phyloP scores from a whole-genome alignment of 2,797 vertebrate species.

The Brachymystax lenok region DNA sequence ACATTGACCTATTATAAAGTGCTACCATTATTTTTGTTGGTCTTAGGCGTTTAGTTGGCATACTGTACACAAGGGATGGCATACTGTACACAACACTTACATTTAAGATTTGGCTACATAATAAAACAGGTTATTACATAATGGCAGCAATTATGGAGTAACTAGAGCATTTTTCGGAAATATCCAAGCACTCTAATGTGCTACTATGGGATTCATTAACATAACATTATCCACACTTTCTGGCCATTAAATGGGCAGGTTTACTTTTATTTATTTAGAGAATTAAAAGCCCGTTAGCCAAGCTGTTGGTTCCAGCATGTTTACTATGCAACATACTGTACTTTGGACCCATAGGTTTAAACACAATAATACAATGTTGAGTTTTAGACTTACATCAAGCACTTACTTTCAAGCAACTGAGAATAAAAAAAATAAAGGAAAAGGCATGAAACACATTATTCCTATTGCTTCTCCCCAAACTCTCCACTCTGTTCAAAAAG shows the following conservation, averaged over 20 bases:
- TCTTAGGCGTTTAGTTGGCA: no score
- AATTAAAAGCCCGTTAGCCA: not conserved
- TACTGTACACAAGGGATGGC: no score
- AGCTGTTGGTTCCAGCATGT: not conserved
- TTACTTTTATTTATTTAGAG: not conserved
- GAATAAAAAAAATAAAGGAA: not conserved
- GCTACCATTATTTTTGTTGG: no score
- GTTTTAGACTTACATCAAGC: not conserved
- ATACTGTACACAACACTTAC: no score
- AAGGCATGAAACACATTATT: not conserved
- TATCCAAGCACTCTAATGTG: not conserved
- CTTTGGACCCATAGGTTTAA: not conserved
- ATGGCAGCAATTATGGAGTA: not conserved
- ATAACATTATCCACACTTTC: not conserved
- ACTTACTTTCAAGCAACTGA: not conserved
- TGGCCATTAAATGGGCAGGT: no score
- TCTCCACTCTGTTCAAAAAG: not conserved
- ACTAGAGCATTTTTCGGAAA: not conserved
- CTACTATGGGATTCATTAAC: not conserved
- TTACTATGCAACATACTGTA: not conserved
- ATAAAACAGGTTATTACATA: not conserved
- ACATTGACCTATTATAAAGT: no score
- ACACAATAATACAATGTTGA: not conserved
- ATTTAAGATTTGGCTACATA: not conserved
- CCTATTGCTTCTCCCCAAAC: not conserved